These are phyloP conservation scores for Ericerus pela DNA, from an alignment of 1,140 invertebrate species.

Conservation along the genomic window DNA sequence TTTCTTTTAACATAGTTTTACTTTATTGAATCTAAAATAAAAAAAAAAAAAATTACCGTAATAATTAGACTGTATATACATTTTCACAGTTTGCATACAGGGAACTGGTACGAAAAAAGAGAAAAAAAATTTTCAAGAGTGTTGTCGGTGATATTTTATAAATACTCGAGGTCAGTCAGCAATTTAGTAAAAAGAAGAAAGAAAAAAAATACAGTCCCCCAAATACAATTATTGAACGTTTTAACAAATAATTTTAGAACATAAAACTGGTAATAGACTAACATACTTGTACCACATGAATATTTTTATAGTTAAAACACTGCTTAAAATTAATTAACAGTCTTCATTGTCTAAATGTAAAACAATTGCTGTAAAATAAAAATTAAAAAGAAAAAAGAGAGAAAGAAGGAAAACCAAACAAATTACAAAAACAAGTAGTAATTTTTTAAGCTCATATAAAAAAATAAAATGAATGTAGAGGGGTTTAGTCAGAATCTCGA, in stretches of 20 bases:
- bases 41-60: too few relatives aligned
- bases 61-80: too few relatives aligned
- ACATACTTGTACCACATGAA: conserved; percentile 8
- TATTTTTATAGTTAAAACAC: conserved; percentile 8
- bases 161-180: too few relatives aligned
- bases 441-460: conserved; percentile 6
- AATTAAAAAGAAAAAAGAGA: conserved; percentile 7
- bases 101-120: neutral
- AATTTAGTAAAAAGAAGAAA: neutral
- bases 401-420: conserved; percentile 2
- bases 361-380: conserved; percentile 10
- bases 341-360: conserved; percentile 12
- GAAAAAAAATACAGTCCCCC: conserved; percentile 1
- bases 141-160: neutral
- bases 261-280: conserved; percentile 11
- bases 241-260: conserved; percentile 5
- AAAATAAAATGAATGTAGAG: too few relatives aligned
- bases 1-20: too few relatives aligned
- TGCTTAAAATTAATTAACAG: conserved; percentile 12
- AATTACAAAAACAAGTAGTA: conserved; percentile 5
- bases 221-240: neutral
- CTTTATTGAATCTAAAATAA: too few relatives aligned
- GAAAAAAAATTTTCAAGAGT: neutral
- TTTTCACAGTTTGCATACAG: neutral
- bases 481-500: too few relatives aligned